phyloP scores from a whole-genome alignment of 2,113 vertebrate species.

The Oreotragus oreotragus region DNA sequence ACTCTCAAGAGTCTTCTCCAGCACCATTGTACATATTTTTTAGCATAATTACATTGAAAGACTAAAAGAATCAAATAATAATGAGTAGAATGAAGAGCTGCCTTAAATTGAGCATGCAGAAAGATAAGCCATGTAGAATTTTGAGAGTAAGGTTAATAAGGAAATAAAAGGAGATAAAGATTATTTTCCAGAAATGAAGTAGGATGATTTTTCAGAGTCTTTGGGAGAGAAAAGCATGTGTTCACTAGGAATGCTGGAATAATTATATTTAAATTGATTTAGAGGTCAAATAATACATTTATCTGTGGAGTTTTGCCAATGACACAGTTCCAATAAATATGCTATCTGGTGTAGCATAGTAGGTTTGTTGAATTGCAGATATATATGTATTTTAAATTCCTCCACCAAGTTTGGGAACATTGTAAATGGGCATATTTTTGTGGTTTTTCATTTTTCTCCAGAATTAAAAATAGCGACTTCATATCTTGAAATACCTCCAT shows the following conservation, averaged over 20 bases:
- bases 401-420: background rate
- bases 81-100: background rate
- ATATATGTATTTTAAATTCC: background rate
- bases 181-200: background rate
- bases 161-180: background rate
- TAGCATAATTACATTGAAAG: background rate
- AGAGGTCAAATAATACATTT: background rate
- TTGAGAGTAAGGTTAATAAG: background rate
- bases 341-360: background rate
- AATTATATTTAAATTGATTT: background rate
- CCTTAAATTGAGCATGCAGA: background rate
- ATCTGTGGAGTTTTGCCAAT: background rate
- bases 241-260: background rate
- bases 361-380: background rate
- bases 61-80: background rate
- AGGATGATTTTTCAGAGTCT: background rate
- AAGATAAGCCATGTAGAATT: background rate
- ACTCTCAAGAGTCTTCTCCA: background rate
- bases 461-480: background rate
- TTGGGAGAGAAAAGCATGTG: background rate
- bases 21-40: background rate
- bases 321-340: background rate
- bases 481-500: background rate
- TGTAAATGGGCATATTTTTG: background rate
- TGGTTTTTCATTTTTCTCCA: slow-evolving; percentile 27